Conservation (phyloP, 1,140 invertebrate species). For the Psilanteris sp. region DNA sequence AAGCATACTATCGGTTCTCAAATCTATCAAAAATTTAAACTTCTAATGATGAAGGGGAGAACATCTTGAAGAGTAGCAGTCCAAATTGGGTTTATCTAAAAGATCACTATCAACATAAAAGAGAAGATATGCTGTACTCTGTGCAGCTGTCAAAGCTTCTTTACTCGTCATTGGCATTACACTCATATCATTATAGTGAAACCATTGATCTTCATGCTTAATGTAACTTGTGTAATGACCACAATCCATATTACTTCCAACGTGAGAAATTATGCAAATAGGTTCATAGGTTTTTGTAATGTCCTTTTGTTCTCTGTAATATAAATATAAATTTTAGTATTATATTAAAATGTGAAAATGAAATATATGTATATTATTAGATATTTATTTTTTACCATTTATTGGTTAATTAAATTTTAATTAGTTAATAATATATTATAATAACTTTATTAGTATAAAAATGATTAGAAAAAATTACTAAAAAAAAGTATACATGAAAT, state of each 20-base stretch:
- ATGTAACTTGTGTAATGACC: constrained; percentile 75
- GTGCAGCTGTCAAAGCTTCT: constrained; percentile 67
- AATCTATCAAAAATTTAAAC: neutral
- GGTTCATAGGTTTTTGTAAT: constrained; percentile 65
- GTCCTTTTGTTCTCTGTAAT: constrained; percentile 53
- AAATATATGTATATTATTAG: neutral
- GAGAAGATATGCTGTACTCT: constrained; percentile 71
- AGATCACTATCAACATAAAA: constrained; percentile 68
- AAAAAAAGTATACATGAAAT: no score
- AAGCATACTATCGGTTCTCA: constrained; percentile 2
- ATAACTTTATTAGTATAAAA: no score
- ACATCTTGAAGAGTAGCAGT: constrained; percentile 28
- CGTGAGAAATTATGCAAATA: constrained; percentile 71
- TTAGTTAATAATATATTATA: no score
- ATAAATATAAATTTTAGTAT: no score
- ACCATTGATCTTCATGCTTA: constrained; percentile 70
- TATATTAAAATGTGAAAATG: constrained; percentile 1
- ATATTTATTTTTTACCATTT: no score
- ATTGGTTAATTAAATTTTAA: no score
- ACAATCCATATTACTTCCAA: constrained; percentile 71
- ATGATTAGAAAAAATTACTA: no score
- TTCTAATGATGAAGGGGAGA: constrained; percentile 16
- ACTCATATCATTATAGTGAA: constrained; percentile 71
- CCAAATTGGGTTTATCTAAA: constrained; percentile 29
- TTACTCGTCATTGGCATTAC: constrained; percentile 67